phyloP scores from a whole-genome alignment of 2,113 vertebrate species.

The Microcebus tavaratra region DNA sequence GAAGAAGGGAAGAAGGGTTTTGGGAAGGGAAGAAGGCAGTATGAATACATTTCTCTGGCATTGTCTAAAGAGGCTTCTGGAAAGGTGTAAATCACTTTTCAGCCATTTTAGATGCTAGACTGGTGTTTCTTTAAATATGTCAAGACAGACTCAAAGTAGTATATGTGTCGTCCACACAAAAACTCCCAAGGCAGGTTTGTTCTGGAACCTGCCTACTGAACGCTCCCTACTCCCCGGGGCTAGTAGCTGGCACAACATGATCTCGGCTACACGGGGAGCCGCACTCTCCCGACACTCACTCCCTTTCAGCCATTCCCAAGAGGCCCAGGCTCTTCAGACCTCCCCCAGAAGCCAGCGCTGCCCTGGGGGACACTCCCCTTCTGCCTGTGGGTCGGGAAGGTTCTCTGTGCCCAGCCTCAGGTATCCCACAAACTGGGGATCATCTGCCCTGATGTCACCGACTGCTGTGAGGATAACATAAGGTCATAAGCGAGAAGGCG shows the following conservation, averaged over 20 bases:
- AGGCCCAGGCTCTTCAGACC: background rate
- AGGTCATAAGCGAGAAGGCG: background rate
- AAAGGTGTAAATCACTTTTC: background rate
- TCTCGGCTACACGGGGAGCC: background rate
- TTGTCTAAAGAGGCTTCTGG: background rate
- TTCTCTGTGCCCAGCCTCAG: background rate
- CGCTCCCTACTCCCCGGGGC: background rate
- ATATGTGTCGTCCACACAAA: background rate
- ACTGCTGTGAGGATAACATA: background rate
- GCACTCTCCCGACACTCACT: too few species aligned
- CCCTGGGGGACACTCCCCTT: background rate
- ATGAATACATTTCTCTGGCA: background rate
- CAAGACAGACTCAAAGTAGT: background rate
- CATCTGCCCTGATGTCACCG: background rate
- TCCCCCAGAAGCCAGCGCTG: background rate
- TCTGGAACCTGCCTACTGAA: background rate
- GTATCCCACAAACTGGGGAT: background rate
- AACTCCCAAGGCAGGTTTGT: background rate
- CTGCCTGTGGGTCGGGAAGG: background rate
- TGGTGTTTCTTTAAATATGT: too few species aligned
- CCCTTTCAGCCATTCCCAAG: background rate
- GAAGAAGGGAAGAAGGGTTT: too few species aligned
- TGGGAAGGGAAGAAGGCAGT: too few species aligned
- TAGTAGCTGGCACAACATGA: too few species aligned
- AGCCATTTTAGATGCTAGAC: background rate